Evolutionary conservation across 92 coral and sea anemone genomes (phyloP).

Genomic region (Virgularia gustaviana): DNA sequence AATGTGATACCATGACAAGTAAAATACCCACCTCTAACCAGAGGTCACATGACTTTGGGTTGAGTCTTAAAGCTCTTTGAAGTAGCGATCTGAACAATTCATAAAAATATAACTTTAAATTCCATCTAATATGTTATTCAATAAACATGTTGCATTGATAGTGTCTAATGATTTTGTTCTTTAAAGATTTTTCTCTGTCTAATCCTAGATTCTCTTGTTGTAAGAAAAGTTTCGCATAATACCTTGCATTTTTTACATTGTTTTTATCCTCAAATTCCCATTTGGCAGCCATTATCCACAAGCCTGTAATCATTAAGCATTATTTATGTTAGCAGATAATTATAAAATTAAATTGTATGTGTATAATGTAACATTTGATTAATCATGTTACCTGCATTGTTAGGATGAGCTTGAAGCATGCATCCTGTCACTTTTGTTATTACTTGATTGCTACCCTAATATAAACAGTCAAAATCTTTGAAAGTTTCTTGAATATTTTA

Average conservation of each 20-base stretch:
- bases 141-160: no score
- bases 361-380: slow-evolving; percentile 10
- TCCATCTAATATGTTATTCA: no score
- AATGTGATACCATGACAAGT: no score
- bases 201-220: not conserved
- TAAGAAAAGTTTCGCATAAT: not conserved
- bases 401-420: slow-evolving; percentile 79
- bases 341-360: not conserved
- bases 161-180: no score
- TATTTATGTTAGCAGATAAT: not conserved
- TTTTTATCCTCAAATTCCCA: slow-evolving; percentile 99
- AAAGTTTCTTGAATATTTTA: no score
- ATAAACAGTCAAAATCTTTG: no score
- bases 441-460: slow-evolving; percentile 67
- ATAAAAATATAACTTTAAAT: no score
- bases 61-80: slow-evolving; percentile 80
- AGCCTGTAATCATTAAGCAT: slow-evolving; percentile 40
- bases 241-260: slow-evolving; percentile 75
- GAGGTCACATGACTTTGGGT: slow-evolving; percentile 58
- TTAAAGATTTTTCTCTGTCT: not conserved
- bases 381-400: slow-evolving; percentile 88
- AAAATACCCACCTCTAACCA: slow-evolving; percentile 92
- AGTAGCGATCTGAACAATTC: slow-evolving; percentile 52
- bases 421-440: slow-evolving; percentile 81
- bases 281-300: slow-evolving; percentile 97